Conservation (phyloP, 1,140 invertebrate species). For the Pseudomyrmex pallidus region DNA sequence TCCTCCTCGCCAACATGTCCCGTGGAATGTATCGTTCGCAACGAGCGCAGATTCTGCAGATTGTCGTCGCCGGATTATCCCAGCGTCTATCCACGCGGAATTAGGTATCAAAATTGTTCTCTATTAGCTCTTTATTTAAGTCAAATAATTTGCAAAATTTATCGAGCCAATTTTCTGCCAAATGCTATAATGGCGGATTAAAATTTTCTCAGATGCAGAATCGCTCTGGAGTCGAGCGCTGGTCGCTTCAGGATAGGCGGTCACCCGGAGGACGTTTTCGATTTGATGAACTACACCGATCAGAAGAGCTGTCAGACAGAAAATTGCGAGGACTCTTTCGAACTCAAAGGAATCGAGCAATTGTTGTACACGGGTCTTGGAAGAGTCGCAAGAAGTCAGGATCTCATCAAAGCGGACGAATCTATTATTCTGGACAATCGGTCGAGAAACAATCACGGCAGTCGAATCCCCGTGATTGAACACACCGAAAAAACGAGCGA, state of each 20-base stretch:
- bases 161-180: neutral
- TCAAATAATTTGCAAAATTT: neutral
- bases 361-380: conserved; percentile 1
- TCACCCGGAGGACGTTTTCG: conserved; percentile 75
- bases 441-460: conserved; percentile 1
- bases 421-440: conserved; percentile 33
- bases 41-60: conserved; percentile 75
- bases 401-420: conserved; percentile 59
- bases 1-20: conserved; percentile 74
- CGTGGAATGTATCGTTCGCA: conserved; percentile 76
- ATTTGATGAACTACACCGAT: conserved; percentile 79
- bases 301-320: conserved; percentile 78
- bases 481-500: conserved; percentile 10
- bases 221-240: conserved; percentile 76
- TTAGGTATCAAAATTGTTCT: conserved; percentile 64
- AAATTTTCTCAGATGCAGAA: conserved; percentile 50
- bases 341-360: conserved; percentile 47
- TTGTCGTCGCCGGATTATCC: conserved; percentile 78
- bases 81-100: conserved; percentile 78
- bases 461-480: conserved; percentile 8
- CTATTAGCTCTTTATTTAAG: no score
- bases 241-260: conserved; percentile 79
- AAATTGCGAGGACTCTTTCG: conserved; percentile 74
- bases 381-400: conserved; percentile 43
- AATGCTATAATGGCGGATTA: no score